Evolutionary conservation across 53 echinoderm and acorn worm genomes (phyloP).

Genomic region (Actinopyga echinites): DNA sequence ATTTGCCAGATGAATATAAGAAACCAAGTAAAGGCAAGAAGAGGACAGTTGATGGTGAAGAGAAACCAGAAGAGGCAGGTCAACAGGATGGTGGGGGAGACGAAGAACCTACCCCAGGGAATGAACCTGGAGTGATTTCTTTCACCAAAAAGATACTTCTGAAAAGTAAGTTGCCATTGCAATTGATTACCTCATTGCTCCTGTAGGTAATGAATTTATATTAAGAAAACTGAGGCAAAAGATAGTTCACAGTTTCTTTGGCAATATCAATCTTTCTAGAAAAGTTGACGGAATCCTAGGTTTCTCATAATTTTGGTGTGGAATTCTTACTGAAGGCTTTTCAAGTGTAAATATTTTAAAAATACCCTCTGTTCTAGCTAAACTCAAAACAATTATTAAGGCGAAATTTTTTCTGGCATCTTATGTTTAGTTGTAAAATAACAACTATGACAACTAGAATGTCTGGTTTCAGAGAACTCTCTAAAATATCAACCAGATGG

Average conservation of each 20-base stretch:
- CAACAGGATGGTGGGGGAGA: conserved; percentile 31
- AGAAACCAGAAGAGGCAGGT: background rate
- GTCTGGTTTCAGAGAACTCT: too few relatives aligned
- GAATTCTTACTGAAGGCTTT: too few relatives aligned
- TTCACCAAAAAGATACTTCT: conserved; percentile 78
- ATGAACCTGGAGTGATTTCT: conserved; percentile 64
- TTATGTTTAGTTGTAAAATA: too few relatives aligned
- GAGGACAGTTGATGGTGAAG: background rate
- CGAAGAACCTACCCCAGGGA: conserved; percentile 25
- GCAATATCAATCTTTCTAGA: background rate
- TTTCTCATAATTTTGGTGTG: background rate
- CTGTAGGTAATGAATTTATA: background rate
- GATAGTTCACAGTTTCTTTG: background rate
- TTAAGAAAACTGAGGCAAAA: background rate
- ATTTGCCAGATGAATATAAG: conserved; percentile 62
- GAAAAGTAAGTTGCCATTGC: conserved; percentile 57
- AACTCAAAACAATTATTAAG: too few relatives aligned
- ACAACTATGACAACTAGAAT: too few relatives aligned
- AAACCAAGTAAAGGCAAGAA: conserved; percentile 58
- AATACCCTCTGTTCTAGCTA: too few relatives aligned
- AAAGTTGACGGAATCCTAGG: background rate
- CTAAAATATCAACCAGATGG: too few relatives aligned
- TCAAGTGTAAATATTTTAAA: too few relatives aligned
- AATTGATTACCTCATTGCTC: background rate
- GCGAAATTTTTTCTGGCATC: too few relatives aligned